phyloP scores from a whole-genome alignment of 1,140 invertebrate species.

The Musca vetustissima region DNA sequence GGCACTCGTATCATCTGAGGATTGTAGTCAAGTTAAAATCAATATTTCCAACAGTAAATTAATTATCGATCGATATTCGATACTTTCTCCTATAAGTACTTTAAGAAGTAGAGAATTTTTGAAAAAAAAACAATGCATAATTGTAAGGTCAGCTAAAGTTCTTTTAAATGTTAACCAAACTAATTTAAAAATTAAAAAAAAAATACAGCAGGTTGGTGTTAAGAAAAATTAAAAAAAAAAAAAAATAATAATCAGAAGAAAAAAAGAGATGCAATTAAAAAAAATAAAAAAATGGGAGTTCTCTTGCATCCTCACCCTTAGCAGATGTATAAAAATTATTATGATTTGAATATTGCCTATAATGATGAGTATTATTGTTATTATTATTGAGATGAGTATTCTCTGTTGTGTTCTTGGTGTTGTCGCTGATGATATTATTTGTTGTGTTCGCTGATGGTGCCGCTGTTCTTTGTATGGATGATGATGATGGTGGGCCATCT shows the following conservation, averaged over 20 bases:
- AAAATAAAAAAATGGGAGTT: slow-evolving; percentile 9
- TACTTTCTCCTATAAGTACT: too few species aligned
- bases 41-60: too few species aligned
- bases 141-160: too few species aligned
- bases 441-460: background rate
- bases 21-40: too few species aligned
- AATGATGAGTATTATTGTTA: slow-evolving; percentile 13
- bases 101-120: too few species aligned
- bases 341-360: slow-evolving; percentile 18
- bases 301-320: slow-evolving; percentile 27
- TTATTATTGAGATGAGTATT: slow-evolving; percentile 10
- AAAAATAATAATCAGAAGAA: background rate
- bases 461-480: background rate
- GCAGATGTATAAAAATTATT: slow-evolving; percentile 24
- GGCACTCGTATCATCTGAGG: too few species aligned
- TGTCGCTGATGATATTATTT: slow-evolving; percentile 16
- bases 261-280: slow-evolving; percentile 14
- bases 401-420: slow-evolving; percentile 21
- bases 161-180: background rate
- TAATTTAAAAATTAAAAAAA: background rate
- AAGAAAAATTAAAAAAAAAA: background rate
- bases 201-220: background rate
- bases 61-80: too few species aligned
- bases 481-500: slow-evolving; percentile 42
- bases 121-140: too few species aligned